Conservation (phyloP, 2,113 vertebrate species). For the Aythya baeri region DNA sequence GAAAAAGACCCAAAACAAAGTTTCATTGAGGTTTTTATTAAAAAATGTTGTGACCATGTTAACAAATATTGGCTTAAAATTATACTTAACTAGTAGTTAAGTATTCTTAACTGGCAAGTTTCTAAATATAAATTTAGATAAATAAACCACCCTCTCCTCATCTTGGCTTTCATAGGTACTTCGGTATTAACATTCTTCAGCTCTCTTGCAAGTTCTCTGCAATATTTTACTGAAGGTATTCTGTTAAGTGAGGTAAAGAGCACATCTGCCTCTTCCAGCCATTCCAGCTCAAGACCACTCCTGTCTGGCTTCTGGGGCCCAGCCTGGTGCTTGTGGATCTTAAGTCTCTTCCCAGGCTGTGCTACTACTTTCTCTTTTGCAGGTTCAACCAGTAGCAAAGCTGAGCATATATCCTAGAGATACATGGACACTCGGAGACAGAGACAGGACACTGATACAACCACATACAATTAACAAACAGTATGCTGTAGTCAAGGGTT, state of each 20-base stretch:
- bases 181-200: neutral
- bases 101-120: neutral
- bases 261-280: too few relatives aligned
- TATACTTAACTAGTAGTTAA: neutral
- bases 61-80: neutral
- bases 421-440: too few relatives aligned
- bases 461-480: too few relatives aligned
- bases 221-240: neutral
- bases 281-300: too few relatives aligned
- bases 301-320: too few relatives aligned
- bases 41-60: neutral
- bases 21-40: neutral
- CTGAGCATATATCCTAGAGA: too few relatives aligned
- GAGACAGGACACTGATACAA: too few relatives aligned
- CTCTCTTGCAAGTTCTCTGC: neutral
- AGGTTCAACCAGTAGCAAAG: too few relatives aligned
- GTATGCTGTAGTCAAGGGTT: too few relatives aligned
- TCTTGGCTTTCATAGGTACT: neutral
- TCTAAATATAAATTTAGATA: neutral
- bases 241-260: neutral
- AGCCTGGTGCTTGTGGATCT: too few relatives aligned
- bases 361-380: too few relatives aligned
- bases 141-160: neutral
- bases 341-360: too few relatives aligned
- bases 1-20: neutral